Base-by-base conservation (phyloP, 2,113 vertebrate genomes). In the Rynchops niger region DNA sequence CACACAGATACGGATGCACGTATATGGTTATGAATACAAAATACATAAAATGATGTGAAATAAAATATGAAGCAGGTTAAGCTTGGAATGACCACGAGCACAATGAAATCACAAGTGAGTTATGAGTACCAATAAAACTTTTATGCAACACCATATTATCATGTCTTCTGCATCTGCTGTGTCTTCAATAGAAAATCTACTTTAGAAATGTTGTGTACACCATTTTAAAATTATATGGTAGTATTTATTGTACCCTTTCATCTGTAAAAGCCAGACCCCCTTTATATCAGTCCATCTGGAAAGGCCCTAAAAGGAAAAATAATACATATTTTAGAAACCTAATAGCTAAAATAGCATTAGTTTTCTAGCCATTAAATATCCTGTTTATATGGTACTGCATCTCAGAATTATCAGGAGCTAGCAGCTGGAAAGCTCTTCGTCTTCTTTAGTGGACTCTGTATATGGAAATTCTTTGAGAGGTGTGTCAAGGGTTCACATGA, bases 111-210 rank as follows among this genome's bases (percentile, higher is more conserved):
- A 61, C 66, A 76, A 84, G 61, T 95, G 91, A 97, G 43, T 97
- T 97, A 97, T 11, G 82, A 92, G 88, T 86, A 56, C 81, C 70
- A 91, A 94, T 96, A 95, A 93, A 97, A 97, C 94, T 96, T 95
- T 97, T 95, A 97, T 97, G 84, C 86, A 94, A 86, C 19, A 61
- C 27, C 90, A 38, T 92, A 95, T 92, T 93, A 94, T 95, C 86
- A 69, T 53, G 91, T 95, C 92, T 72, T 95, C 73, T 92, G 86
- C 88, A 86, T 95, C 92, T 97, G 73, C 72, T 59, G 25, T 63
- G 43, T 88, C 83, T 95, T 95, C 89, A 93, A 34, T 87, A 79
- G 86, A 87, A 95, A 92, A 89, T 91, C 66, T 88, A 76, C 88
- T 97, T 92, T 49, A 89, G 86, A 95, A 96, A 90, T 93, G 74